Base-by-base conservation (phyloP, 1,140 invertebrate genomes). In the Phymorhynchus buccinoides region DNA sequence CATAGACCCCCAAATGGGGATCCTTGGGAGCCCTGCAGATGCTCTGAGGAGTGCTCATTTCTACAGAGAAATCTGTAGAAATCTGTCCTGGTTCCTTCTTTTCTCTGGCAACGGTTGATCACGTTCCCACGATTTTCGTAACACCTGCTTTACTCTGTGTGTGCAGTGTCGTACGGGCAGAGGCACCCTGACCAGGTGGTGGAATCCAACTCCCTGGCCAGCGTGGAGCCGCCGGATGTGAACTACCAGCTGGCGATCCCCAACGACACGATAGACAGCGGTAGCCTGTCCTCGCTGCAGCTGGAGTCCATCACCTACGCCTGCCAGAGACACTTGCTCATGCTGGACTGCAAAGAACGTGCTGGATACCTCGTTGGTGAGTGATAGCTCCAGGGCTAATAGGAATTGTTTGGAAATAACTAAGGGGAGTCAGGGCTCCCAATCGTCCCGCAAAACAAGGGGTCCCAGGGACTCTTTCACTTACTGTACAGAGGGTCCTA, bases 121-220 rank as follows among this genome's bases (percentile, higher is more conserved):
- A 48, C 18, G 18, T 18, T 9, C 6, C 6, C 44, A 48, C 18
- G 6, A 48, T 48, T 6, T 48, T 48, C 18, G 18, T 9, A 48
- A 37, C 48, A 75, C 62, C 22, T 82, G 3, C 75, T 80, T 62
- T 84, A 88, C 84, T 85, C 1, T 81, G 35, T 86, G 91, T 91
- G 89, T 90, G 48, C 87, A 97, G 96, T 99, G 87, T 98, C 98
- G 94, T 94, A 99, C 78, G 99, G 99, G 6, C 95, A 96, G 85
- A 97, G 97, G 90, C 99, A 99, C 95, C 99, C 99, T 0, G 99
- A 99, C 94, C 97, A 97, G n/a, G 98, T 99, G 18, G 99, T 99
- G 32, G 99, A 99, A 94, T 99, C 99, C 0, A 98, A 98, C 48
- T 99, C 98, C 0, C 94, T 99, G 52, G 98, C 98, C 0, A 98